Evolutionary conservation across 2,888 invertebrate species (phyloP), one percentile per base, ranked within the genome.

Genomic region (Bursaphelenchus okinawaensis): DNA sequence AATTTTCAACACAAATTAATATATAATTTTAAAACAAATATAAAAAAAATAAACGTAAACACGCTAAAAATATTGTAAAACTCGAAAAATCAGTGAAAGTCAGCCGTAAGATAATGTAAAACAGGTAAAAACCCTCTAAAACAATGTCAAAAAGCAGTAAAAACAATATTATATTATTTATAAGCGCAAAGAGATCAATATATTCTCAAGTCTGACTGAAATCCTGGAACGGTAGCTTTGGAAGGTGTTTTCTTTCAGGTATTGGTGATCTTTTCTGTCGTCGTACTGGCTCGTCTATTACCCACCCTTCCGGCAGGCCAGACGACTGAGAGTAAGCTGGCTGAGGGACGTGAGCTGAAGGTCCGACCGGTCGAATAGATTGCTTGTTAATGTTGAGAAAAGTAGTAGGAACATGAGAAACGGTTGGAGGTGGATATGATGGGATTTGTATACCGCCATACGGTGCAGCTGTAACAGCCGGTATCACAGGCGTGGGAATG

Each of bases 141-240:
- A 22, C 2, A 40, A 40, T 12, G 40, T 40, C 40, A 27, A 31
- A 61, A 60, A 63, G n/a, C 51, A 27, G 26, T 19, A 52, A 52
- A 9, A 62, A 40, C 8, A 29, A 62, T 24, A 65, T 20, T 61
- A 12, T 16, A 64, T 12, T 24, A 64, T 40, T 40, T 40, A 40
- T 40, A 40, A 40, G 1, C 3, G 12, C 19, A 22, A 64, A 23
- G 51, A 27, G 12, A 40, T 40, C 23, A 59, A n/a, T 6, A 51
- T n/a, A 31, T 19, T 9, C 29, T 62, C 24, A 67, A 7, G 20
- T 65, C 24, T 70, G 70, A 57, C 67, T 67, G 56, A 71, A 70
- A 40, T 70, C 70, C 52, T 68, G 71, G 24, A 72, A 70, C 1
- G 70, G 70, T n/a, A 70, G 26, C 54, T 68, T 65, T 7, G 55